Percentiles rank a stretch among this genome's conserved stretches.
Evolutionary conservation across 2,797 vertebrate genomes (phyloP).

Genomic region (Acropternis orthonyx): DNA sequence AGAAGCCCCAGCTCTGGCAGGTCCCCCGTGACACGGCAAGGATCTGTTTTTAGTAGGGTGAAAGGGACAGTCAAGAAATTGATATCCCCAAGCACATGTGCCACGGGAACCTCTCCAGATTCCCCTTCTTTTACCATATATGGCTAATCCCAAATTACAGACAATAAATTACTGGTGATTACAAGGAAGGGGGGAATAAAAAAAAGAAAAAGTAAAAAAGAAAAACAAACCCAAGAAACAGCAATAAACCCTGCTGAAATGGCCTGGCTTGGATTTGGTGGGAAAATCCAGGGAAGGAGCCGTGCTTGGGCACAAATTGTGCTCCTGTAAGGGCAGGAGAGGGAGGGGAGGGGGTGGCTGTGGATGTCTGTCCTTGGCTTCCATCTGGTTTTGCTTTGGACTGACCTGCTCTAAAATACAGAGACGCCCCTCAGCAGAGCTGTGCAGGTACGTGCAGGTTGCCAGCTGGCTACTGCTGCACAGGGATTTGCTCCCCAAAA

Average conservation of each 20-base stretch:
- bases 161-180: constrained; percentile 48
- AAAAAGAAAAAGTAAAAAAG: not conserved
- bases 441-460: not conserved
- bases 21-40: accelerated
- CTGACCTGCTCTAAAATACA: not conserved
- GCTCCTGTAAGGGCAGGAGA: not conserved
- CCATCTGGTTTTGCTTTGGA: not conserved
- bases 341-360: not conserved
- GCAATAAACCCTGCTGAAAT: not conserved
- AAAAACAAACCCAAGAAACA: not conserved
- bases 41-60: constrained; percentile 17
- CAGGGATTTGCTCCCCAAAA: not conserved
- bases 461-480: not conserved
- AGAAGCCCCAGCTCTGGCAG: not conserved
- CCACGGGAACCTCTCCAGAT: constrained; percentile 34
- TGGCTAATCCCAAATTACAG: constrained; percentile 23
- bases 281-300: constrained; percentile 11
- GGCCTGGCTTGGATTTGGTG: not conserved
- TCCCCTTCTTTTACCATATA: constrained; percentile 44
- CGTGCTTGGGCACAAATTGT: not conserved
- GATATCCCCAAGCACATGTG: not conserved
- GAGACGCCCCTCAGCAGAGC: not conserved
- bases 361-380: not conserved
- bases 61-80: constrained; percentile 19
- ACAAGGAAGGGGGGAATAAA: not conserved